A percentile compares a stretch with the other conserved stretches of the same genome.
phyloP scores from a whole-genome alignment of 2,888 invertebrate genomes.

The Hydrotaea cyrtoneurina region DNA sequence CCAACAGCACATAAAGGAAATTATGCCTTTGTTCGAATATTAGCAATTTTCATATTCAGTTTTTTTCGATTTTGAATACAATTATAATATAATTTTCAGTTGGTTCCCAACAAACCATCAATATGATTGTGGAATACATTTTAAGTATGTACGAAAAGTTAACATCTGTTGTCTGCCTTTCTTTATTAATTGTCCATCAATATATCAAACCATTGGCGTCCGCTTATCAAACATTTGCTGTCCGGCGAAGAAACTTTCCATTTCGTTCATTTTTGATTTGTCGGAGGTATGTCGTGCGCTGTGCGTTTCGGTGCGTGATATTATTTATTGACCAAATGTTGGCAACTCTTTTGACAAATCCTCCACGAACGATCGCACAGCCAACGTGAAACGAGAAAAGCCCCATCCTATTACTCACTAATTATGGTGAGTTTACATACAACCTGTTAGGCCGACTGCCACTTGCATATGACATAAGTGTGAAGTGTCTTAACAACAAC shows the following conservation, averaged over 20 bases:
- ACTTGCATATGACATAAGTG: constrained; percentile 44
- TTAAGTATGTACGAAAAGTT: not conserved
- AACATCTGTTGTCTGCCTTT: constrained; percentile 22
- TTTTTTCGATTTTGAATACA: not conserved
- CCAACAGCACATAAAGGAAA: not conserved
- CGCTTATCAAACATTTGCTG: not conserved
- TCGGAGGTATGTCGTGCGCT: not conserved
- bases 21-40: not conserved
- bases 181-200: constrained; percentile 11
- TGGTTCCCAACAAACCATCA: not conserved
- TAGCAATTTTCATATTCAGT: no score
- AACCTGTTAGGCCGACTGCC: not conserved
- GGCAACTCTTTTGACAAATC: constrained; percentile 42
- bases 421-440: constrained; percentile 28
- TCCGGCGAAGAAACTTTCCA: not conserved
- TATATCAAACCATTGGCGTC: constrained; percentile 6
- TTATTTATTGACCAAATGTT: constrained; percentile 44
- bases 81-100: not conserved
- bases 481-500: constrained; percentile 37
- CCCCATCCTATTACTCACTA: constrained; percentile 12
- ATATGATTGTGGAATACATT: not conserved
- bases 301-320: constrained; percentile 43
- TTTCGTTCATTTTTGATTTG: constrained; percentile 1
- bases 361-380: not conserved
- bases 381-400: not conserved